Evolutionary conservation across 2,888 invertebrate species (phyloP).

Genomic region (Drosophila silvestris): DNA sequence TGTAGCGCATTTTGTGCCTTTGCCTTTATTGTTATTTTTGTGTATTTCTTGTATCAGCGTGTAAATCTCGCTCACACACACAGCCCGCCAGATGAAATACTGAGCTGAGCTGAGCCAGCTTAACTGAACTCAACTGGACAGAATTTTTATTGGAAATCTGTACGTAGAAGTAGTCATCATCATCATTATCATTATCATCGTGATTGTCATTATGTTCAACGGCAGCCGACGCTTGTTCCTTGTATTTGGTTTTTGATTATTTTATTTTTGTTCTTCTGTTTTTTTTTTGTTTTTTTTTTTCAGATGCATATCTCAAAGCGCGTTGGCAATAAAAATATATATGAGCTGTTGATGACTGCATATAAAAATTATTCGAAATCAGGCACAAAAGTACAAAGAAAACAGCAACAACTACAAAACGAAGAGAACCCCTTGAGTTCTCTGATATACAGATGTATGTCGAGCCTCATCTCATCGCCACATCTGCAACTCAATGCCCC

Average conservation of each 20-base stretch:
- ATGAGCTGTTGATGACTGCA: constrained; percentile 80
- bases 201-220: constrained; percentile 39
- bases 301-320: constrained; percentile 73
- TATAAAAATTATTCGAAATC: constrained; percentile 74
- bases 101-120: constrained; percentile 35
- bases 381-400: constrained; percentile 27
- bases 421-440: constrained; percentile 38
- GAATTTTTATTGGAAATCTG: constrained; percentile 80
- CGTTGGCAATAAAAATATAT: constrained; percentile 78
- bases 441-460: constrained; percentile 31
- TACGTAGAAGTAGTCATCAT: constrained; percentile 77
- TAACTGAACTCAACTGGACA: constrained; percentile 47
- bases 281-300: constrained; percentile 20
- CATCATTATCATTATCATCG: constrained; percentile 28
- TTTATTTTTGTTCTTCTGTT: constrained; percentile 40
- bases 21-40: constrained; percentile 64
- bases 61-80: constrained; percentile 69
- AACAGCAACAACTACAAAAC: constrained; percentile 19
- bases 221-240: constrained; percentile 47
- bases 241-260: constrained; percentile 41
- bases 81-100: constrained; percentile 63
- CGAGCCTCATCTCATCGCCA: constrained; percentile 30
- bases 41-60: constrained; percentile 75
- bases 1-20: constrained; percentile 36
- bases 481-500: constrained; percentile 26